phyloP scores from a whole-genome alignment of 2,797 vertebrate species.

The Peromyscus attwateri region DNA sequence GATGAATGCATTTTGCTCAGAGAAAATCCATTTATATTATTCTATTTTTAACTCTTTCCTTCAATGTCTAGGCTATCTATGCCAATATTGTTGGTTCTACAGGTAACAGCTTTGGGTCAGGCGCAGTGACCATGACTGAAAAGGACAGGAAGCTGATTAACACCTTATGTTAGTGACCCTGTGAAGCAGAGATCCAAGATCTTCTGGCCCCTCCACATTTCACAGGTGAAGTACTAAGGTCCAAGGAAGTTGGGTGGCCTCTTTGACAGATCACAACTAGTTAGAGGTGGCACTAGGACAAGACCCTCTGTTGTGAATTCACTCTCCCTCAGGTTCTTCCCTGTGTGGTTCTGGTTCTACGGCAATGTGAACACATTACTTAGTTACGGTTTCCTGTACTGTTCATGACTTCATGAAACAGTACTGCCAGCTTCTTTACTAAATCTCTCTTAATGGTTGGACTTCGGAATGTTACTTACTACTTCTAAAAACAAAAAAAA shows the following conservation, averaged over 20 bases:
- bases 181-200: neutral
- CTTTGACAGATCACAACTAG: neutral
- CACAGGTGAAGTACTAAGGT: constrained; percentile 26
- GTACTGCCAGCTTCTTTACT: constrained; percentile 27
- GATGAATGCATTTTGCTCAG: constrained; percentile 52
- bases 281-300: neutral
- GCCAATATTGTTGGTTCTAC: constrained; percentile 37
- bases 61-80: constrained; percentile 39
- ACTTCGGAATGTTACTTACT: constrained; percentile 29
- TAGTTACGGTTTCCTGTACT: neutral
- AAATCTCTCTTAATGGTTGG: constrained; percentile 40
- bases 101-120: constrained; percentile 24
- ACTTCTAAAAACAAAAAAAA: constrained; percentile 35
- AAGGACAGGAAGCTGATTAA: constrained; percentile 3
- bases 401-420: constrained; percentile 55
- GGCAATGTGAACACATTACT: neutral
- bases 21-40: constrained; percentile 71
- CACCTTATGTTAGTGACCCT: neutral
- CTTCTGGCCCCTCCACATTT: neutral
- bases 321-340: neutral
- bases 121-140: constrained; percentile 13
- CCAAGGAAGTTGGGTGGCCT: neutral
- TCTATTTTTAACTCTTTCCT: constrained; percentile 73
- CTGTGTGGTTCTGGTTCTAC: neutral
- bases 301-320: neutral